Evolutionary conservation across 2,113 vertebrate species (phyloP).

Genomic region (human): DNA sequence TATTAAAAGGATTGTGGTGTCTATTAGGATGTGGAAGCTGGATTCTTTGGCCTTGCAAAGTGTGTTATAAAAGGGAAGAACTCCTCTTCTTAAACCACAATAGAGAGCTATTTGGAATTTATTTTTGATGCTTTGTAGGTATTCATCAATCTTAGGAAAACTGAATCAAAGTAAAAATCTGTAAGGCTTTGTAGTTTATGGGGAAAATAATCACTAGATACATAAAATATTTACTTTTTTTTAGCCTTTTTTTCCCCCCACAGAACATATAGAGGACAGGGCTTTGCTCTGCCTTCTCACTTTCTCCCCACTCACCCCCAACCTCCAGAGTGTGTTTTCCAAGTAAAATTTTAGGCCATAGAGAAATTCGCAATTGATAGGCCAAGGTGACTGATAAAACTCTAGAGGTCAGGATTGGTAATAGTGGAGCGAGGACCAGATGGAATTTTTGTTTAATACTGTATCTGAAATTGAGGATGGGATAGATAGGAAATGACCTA

Average conservation of each 20-base stretch:
- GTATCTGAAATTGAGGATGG: neutral
- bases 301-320: neutral
- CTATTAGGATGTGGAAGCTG: slow-evolving; percentile 44
- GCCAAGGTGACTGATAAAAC: neutral
- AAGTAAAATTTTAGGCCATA: slow-evolving; percentile 11
- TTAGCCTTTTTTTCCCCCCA: neutral
- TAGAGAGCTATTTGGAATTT: neutral
- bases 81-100: neutral
- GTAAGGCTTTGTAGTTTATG: neutral
- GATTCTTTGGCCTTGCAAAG: neutral
- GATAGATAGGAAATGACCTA: neutral
- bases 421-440: neutral
- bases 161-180: neutral
- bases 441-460: neutral
- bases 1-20: neutral
- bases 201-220: neutral
- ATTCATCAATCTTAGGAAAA: neutral
- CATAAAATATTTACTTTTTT: neutral
- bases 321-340: neutral
- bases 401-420: neutral
- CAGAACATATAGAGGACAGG: neutral
- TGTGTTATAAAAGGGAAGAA: neutral
- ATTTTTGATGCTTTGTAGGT: slow-evolving; percentile 8
- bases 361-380: slow-evolving; percentile 8
- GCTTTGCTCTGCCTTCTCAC: neutral